Evolutionary conservation across 2,888 invertebrate genomes (phyloP).

Genomic region (Amblyjoppa proteus): DNA sequence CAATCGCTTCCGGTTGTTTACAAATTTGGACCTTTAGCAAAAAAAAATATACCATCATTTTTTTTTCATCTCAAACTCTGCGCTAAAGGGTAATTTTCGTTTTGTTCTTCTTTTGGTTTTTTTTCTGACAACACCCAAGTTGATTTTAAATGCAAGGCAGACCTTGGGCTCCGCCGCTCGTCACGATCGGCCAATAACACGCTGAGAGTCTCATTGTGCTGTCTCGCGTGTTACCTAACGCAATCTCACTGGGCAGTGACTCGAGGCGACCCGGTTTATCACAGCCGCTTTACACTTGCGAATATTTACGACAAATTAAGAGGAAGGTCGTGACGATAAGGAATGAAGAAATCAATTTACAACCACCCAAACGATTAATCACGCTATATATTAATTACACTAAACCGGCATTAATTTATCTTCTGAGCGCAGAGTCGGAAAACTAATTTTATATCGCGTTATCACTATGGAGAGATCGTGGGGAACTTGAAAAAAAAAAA

Average conservation of each 20-base stretch:
- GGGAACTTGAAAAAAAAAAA: neutral
- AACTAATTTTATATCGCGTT: no score
- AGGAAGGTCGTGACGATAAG: constrained; percentile 14
- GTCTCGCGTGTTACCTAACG: constrained; percentile 32
- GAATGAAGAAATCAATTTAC: constrained; percentile 27
- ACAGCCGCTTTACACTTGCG: constrained; percentile 7
- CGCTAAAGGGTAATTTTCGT: neutral
- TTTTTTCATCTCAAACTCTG: neutral
- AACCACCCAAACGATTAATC: constrained; percentile 3
- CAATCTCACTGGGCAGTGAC: constrained; percentile 38
- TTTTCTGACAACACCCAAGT: neutral
- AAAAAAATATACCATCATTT: neutral
- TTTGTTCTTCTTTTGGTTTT: neutral
- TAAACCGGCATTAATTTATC: neutral
- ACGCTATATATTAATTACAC: neutral
- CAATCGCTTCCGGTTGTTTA: neutral
- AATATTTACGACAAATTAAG: constrained; percentile 41
- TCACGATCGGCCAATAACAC: constrained; percentile 43
- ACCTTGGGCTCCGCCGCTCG: neutral
- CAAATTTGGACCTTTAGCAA: neutral
- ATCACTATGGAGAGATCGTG: no score
- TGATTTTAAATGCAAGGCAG: neutral
- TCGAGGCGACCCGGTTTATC: constrained; percentile 46
- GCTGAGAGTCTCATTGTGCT: constrained; percentile 1
- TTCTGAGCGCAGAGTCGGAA: no score